These are phyloP conservation scores for Molorchus minor DNA, from an alignment of 2,888 invertebrate species.

Conservation along the genomic window DNA sequence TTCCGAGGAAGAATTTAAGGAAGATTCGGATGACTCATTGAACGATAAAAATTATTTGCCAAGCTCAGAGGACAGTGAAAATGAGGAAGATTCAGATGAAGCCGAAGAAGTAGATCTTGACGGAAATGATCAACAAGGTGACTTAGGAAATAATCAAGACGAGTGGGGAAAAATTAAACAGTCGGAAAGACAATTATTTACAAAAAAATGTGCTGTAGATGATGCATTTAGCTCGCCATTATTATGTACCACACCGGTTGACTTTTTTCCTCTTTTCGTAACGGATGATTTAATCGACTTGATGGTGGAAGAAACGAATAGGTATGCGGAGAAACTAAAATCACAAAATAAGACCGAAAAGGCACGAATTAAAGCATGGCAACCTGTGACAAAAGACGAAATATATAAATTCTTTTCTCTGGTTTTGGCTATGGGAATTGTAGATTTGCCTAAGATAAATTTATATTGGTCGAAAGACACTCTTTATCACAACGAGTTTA, in stretches of 20 bases:
- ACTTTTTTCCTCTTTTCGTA: neutral
- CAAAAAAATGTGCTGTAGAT: neutral
- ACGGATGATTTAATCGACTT: neutral
- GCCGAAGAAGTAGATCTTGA: no score
- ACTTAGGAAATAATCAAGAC: no score
- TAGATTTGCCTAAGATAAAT: constrained; percentile 5
- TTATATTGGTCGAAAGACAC: constrained; percentile 6
- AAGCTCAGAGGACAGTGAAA: no score
- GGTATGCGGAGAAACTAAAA: constrained; percentile 3
- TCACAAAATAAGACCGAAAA: neutral
- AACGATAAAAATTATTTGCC: no score
- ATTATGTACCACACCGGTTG: neutral
- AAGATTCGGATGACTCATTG: no score
- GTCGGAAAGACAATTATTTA: no score
- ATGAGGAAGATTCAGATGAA: no score
- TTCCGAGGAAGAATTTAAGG: no score
- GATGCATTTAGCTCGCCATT: neutral
- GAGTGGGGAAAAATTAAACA: no score
- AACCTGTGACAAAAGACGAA: neutral
- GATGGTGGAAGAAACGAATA: constrained; percentile 9
- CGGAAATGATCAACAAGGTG: no score
- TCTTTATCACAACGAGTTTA: constrained; percentile 9
- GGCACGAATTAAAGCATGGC: constrained; percentile 7
- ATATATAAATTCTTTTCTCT: neutral
- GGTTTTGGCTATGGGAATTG: constrained; percentile 2